These are phyloP conservation scores for Poecilia latipinna DNA, from an alignment of 2,113 vertebrate genomes.

Conservation along the genomic window DNA sequence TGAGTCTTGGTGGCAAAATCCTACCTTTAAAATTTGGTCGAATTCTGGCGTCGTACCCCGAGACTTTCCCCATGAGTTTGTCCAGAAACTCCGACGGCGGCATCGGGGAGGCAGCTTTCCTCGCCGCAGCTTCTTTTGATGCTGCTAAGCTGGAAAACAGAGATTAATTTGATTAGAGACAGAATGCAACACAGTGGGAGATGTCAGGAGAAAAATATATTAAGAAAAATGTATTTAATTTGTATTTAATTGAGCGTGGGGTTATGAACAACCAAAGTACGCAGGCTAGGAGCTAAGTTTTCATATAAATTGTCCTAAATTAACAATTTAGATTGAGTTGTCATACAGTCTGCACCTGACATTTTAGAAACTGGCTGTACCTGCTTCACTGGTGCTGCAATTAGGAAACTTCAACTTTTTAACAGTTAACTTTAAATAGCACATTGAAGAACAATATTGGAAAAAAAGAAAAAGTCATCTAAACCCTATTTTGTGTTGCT, in stretches of 20 bases:
- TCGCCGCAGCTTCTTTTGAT: constrained; percentile 95
- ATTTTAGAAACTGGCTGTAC: not conserved
- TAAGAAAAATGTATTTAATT: not conserved
- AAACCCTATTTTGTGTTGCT: not conserved
- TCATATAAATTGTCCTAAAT: not conserved
- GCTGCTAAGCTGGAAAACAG: constrained; percentile 87
- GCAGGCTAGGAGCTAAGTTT: not conserved
- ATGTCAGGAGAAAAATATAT: not conserved
- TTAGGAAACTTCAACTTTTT: not conserved
- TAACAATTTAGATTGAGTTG: not conserved
- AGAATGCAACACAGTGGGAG: not conserved
- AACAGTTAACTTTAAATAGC: not conserved
- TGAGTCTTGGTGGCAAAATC: constrained; percentile 64
- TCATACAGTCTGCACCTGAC: not conserved
- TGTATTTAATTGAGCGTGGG: not conserved
- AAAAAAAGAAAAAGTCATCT: no score
- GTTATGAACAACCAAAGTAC: not conserved
- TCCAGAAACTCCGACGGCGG: constrained; percentile 98
- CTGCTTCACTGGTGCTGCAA: not conserved
- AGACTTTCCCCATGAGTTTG: constrained; percentile 97
- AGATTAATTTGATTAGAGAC: not conserved
- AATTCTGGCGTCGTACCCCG: constrained; percentile 98
- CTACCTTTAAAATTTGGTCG: constrained; percentile 99
- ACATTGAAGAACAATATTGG: not conserved
- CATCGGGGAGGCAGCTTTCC: constrained; percentile 91